Evolutionary conservation across 2,888 invertebrate species (phyloP).

Genomic region (Himalopsyche kuldschensis): DNA sequence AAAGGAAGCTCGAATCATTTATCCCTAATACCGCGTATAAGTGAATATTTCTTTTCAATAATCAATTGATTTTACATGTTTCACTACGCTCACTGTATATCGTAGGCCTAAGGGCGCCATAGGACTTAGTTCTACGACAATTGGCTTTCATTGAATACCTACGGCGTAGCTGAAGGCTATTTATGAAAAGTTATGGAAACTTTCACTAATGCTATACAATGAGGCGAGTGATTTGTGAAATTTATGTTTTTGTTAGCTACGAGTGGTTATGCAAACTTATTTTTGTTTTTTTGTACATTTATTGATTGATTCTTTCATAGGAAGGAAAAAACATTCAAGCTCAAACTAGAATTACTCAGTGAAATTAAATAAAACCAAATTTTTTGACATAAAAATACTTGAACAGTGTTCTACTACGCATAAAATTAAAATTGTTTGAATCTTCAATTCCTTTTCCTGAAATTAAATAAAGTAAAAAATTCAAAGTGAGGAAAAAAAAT

Average conservation of each 20-base stretch:
- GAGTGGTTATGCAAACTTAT: neutral
- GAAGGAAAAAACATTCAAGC: too few species aligned
- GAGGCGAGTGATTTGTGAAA: neutral
- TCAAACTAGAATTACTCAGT: too few species aligned
- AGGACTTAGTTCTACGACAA: neutral
- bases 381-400: too few species aligned
- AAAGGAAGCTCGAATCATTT: too few species aligned
- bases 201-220: neutral
- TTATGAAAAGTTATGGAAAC: neutral
- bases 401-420: too few species aligned
- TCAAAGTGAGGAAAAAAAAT: too few species aligned
- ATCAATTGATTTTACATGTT: neutral
- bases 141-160: neutral
- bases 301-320: neutral
- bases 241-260: neutral
- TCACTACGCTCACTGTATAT: neutral
- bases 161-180: neutral
- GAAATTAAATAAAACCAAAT: too few species aligned
- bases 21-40: too few species aligned
- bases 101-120: neutral
- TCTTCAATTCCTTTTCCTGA: too few species aligned
- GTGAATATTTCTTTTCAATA: neutral
- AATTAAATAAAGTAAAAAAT: too few species aligned
- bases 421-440: too few species aligned
- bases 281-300: neutral